Evolutionary conservation across 2,888 invertebrate species (phyloP), one percentile per base, ranked within the genome.

Genomic region (Andrena fulva): DNA sequence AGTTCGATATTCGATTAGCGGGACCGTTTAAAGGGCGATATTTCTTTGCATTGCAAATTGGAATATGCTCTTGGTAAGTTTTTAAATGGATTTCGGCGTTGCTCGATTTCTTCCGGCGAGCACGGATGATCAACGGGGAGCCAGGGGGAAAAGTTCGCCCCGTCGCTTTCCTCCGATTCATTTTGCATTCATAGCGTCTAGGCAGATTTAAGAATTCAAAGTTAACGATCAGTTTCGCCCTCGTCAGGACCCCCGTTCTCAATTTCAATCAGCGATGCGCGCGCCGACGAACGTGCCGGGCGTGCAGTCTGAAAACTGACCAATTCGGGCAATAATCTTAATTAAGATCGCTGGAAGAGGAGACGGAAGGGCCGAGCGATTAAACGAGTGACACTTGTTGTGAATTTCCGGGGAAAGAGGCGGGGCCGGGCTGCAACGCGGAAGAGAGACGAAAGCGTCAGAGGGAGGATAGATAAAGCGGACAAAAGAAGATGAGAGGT

Each of bases 1-100:
- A 80, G 63, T 71, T 83, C 85, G 85, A 86, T 89, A 89, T 91
- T 90, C 91, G 90, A 91, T 91, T 91, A 91, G 87, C 87, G 82
- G 79, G 70, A 71, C 68, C 83, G 85, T 87, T 89, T 86, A 84
- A 89, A 88, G 85, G 89, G 88, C 85, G 88, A 90, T 91, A 90
- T 88, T 87, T 86, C 85, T 88, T 88, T 87, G 89, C 89, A 89
- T 90, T 90, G 89, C 85, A 89, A 87, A 91, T 89, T 89, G 79
- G 77, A 82, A 85, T 82, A 85, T 85, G 86, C 85, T 64, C 66
- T 59, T 73, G 85, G 69, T 80, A 86, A 87, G 84, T 86, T 85
- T 56, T 75, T 78, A 82, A 82, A 86, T 81, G 83, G 70, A 82
- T 86, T 85, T 87, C 78, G 82, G 80, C 79, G 80, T 68, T 80